phyloP scores from a whole-genome alignment of 2,113 vertebrate genomes.

The Petrocephalus zakoni region DNA sequence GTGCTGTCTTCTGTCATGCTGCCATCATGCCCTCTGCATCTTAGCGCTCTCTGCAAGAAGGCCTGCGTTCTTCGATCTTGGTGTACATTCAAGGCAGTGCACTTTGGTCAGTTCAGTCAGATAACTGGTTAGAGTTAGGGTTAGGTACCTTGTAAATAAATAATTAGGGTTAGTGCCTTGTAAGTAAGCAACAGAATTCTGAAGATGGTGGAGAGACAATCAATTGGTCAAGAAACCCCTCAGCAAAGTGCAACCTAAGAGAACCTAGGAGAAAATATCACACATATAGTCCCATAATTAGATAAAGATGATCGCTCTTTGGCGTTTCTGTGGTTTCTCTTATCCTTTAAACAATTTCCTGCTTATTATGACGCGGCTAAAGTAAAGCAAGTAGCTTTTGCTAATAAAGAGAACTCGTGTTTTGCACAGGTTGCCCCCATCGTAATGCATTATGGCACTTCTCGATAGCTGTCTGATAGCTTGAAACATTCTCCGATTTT shows the following conservation, averaged over 20 bases:
- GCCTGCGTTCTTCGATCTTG: not conserved
- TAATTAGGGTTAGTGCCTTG: not conserved
- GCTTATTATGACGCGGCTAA: not conserved
- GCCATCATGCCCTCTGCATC: not conserved
- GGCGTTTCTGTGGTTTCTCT: not conserved
- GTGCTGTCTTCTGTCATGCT: not conserved
- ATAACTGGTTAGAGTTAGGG: not conserved
- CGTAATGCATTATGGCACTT: not conserved
- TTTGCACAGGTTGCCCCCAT: not conserved
- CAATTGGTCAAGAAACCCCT: not conserved
- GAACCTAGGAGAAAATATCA: not conserved
- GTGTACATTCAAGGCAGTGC: not conserved
- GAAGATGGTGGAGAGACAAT: too few species aligned
- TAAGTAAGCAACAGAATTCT: not conserved
- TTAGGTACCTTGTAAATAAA: too few species aligned
- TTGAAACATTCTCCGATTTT: not conserved
- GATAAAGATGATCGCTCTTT: not conserved
- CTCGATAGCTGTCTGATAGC: not conserved
- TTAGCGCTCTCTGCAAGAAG: not conserved
- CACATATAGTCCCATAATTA: not conserved
- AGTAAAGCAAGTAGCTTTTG: not conserved
- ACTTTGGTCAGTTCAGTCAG: not conserved
- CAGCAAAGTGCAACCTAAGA: not conserved
- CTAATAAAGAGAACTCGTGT: not conserved
- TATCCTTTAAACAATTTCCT: not conserved